Evolutionary conservation across 2,797 vertebrate species (phyloP), one percentile per base, ranked within the genome.

Genomic region (Microtus obscurus): DNA sequence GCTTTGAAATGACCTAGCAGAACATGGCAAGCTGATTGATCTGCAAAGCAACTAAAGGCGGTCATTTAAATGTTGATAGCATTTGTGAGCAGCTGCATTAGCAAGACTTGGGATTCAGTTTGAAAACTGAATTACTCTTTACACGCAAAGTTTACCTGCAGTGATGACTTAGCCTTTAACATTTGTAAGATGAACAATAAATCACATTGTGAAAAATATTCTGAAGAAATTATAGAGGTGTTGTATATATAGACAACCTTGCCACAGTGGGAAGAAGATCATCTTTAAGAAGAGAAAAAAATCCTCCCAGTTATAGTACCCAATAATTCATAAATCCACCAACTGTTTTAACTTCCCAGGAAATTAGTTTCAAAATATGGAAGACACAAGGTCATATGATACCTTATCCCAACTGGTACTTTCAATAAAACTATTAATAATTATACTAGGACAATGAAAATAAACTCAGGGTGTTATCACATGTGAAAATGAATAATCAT

Each of bases 101-200:
- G 37, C 23, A 61, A 88, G 56, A 90, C 25, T 59, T 71, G 16
- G 11, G 87, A 67, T 96, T 93, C 71, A 56, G 89, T 93, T 96
- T 93, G 56, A 81, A 97, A 90, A 81, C 14, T 21, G 65, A 93
- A 95, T 95, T 93, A 63, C 31, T 48, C 80, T 91, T 88, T 93
- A 61, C 88, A 53, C 25, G n/a, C 21, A 80, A 90, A 87, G 27
- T 79, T 82, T 87, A 94, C 92, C 76, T 11, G 1, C 90, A 87
- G 48, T 81, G 95, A 73, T 90, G 73, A 89, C 63, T 95, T 90
- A 94, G 48, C 37, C 69, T 82, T 45, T 61, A 90, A 95, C 63
- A 16, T 34, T n/a, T 87, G 13, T 27, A 88, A 81, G 71, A 74
- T 87, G 83, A 94, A 51, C 73, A 91, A 67, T 76, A 76, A 90